phyloP scores from a whole-genome alignment of 2,888 invertebrate species.

The Microplitis manilae region DNA sequence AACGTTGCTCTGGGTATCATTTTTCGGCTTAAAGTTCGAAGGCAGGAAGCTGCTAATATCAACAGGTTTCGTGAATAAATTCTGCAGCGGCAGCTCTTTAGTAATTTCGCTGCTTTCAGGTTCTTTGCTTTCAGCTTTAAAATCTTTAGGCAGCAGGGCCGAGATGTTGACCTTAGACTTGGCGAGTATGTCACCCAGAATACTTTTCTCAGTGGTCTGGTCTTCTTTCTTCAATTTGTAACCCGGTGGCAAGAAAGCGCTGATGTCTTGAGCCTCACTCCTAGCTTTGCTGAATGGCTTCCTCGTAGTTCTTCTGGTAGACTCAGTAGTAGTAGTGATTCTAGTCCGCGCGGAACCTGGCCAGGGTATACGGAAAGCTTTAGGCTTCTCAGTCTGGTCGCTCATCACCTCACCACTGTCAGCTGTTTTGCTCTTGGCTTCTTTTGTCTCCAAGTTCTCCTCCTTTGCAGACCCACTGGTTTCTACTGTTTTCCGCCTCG shows the following conservation, averaged over 20 bases:
- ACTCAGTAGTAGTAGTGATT: conserved; percentile 33
- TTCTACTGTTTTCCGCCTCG: conserved; percentile 50
- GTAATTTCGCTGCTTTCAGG: conserved; percentile 10
- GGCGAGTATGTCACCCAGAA: conserved; percentile 64
- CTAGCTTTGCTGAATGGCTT: conserved; percentile 11
- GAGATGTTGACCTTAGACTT: conserved; percentile 73
- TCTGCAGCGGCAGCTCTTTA: conserved; percentile 39
- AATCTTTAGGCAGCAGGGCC: conserved; percentile 78
- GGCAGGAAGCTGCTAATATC: conserved; percentile 73
- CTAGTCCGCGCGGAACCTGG: conserved; percentile 46
- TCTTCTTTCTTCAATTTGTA: conserved; percentile 75
- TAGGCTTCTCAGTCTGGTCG: conserved; percentile 32
- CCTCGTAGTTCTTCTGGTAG: conserved; percentile 27
- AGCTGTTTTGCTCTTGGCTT: conserved; percentile 7
- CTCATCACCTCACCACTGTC: conserved; percentile 22
- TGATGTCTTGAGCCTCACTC: conserved; percentile 71
- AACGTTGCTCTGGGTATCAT: conserved; percentile 17
- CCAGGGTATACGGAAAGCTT: conserved; percentile 48
- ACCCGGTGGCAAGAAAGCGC: conserved; percentile 79
- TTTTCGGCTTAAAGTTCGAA: conserved; percentile 71
- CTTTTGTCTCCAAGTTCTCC: neutral
- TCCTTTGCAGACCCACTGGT: conserved; percentile 45
- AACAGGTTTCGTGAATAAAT: conserved; percentile 64
- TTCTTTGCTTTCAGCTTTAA: conserved; percentile 71
- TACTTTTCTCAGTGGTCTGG: conserved; percentile 65